Conservation (phyloP, 2,113 vertebrate species). For the Sorex fumeus region DNA sequence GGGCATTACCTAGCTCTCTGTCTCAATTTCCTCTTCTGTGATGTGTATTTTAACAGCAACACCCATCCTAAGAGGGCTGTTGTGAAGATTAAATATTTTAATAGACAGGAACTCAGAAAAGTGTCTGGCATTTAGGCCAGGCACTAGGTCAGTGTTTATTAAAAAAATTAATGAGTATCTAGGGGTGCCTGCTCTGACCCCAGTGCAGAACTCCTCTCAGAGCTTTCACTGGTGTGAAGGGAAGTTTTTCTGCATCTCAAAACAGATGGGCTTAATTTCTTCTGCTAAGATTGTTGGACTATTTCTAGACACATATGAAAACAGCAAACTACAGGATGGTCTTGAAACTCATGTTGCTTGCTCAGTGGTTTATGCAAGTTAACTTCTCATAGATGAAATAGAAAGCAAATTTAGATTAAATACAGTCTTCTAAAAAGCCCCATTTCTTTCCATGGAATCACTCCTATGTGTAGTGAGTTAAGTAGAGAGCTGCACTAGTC, state of each 20-base stretch:
- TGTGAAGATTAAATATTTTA: conserved; percentile 22
- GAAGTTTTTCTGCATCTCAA: conserved; percentile 60
- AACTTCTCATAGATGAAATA: conserved; percentile 84
- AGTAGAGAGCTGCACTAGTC: background rate
- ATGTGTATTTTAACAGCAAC: conserved; percentile 16
- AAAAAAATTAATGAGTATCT: background rate
- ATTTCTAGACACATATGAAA: conserved; percentile 85
- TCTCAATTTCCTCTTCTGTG: conserved; percentile 34
- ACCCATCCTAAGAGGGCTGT: background rate
- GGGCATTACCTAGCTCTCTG: background rate
- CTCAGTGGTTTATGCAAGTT: conserved; percentile 86
- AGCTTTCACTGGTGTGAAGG: conserved; percentile 38
- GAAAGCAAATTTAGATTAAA: conserved; percentile 83
- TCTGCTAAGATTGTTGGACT: conserved; percentile 80
- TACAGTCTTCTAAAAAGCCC: conserved; percentile 76
- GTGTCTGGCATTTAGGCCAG: background rate
- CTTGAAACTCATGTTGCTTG: conserved; percentile 82
- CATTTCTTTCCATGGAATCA: conserved; percentile 33
- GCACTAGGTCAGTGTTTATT: background rate
- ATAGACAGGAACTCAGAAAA: background rate
- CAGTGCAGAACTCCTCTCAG: background rate
- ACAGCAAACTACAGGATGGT: conserved; percentile 82
- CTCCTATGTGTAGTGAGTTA: background rate
- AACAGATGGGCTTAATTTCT: conserved; percentile 84
- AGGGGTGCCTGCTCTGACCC: conserved; percentile 13